phyloP scores from a whole-genome alignment of 2,797 vertebrate species.

The Chaenodraco wilsoni region DNA sequence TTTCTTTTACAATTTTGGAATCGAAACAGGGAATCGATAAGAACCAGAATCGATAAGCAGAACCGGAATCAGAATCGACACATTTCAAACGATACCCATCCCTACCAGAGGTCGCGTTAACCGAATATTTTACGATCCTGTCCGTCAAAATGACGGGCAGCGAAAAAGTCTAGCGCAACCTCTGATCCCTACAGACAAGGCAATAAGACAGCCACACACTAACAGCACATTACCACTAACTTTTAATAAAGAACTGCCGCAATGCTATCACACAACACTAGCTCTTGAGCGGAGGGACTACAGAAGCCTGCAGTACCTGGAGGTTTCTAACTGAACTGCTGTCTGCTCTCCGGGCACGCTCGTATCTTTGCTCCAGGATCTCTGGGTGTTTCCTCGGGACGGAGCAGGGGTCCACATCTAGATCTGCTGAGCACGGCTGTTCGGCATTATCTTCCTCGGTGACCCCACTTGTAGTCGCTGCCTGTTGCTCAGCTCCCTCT shows the following conservation, averaged over 20 bases:
- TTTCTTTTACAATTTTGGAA: too few species aligned
- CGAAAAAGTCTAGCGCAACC: too few species aligned
- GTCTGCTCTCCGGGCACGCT: slow-evolving; percentile 26
- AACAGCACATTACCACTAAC: slow-evolving; percentile 13
- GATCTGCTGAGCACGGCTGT: slow-evolving; percentile 23
- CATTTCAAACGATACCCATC: too few species aligned
- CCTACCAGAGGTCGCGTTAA: too few species aligned
- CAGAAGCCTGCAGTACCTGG: slow-evolving; percentile 72
- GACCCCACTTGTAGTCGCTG: slow-evolving; percentile 14
- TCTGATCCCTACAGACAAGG: background rate
- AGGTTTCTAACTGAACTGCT: slow-evolving; percentile 43
- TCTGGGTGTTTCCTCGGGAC: slow-evolving; percentile 11
- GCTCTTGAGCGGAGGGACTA: slow-evolving; percentile 16
- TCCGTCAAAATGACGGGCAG: too few species aligned
- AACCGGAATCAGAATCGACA: too few species aligned
- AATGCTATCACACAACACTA: slow-evolving; percentile 36
- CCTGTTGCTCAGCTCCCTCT: background rate
- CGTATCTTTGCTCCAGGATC: slow-evolving; percentile 1
- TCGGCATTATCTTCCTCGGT: slow-evolving; percentile 35
- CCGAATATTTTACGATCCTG: too few species aligned
- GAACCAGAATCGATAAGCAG: too few species aligned
- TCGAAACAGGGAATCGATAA: too few species aligned
- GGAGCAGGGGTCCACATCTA: slow-evolving; percentile 40
- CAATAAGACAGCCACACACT: slow-evolving; percentile 4
- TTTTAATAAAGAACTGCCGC: slow-evolving; percentile 11